Conservation (phyloP, 2,797 vertebrate genomes). For the Thunnus albacares region DNA sequence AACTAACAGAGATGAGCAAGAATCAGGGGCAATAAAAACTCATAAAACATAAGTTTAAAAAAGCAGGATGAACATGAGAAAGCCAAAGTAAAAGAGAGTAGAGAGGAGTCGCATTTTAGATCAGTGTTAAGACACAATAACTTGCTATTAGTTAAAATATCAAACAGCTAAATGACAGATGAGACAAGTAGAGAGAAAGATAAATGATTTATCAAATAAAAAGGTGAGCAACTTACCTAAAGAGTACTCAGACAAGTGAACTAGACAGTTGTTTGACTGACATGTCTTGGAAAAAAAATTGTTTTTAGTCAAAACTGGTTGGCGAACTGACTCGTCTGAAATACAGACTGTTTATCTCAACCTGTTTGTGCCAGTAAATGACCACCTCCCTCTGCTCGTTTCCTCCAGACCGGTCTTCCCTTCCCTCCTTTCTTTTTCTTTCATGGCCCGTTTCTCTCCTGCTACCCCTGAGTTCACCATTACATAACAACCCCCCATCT, state of each 20-base stretch:
- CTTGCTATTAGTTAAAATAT: neutral
- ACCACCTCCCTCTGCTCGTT: slow-evolving; percentile 43
- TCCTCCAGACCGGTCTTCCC: slow-evolving; percentile 19
- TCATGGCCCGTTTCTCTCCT: slow-evolving; percentile 34
- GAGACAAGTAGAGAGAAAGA: neutral
- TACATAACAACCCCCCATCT: slow-evolving; percentile 53
- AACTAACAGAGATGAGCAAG: neutral
- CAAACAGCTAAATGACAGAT: neutral
- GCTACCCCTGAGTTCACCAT: slow-evolving; percentile 42
- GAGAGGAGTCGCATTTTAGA: too few relatives aligned
- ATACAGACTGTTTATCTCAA: slow-evolving; percentile 30
- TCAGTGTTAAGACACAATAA: too few relatives aligned
- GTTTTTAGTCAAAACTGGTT: slow-evolving; percentile 1
- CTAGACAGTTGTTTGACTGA: slow-evolving; percentile 8
- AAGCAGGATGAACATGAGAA: neutral
- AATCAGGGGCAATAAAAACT: neutral
- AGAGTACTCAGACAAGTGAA: slow-evolving; percentile 8
- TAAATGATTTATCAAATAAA: slow-evolving; percentile 8
- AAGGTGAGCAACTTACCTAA: slow-evolving; percentile 56
- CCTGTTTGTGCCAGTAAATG: slow-evolving; percentile 29
- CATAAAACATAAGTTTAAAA: neutral
- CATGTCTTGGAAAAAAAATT: neutral
- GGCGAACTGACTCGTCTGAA: slow-evolving; percentile 1
- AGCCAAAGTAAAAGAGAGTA: neutral
- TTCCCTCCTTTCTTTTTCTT: slow-evolving; percentile 30